Evolutionary conservation across 1,140 invertebrate genomes (phyloP).

Genomic region (Pemphigus obesinymphae): DNA sequence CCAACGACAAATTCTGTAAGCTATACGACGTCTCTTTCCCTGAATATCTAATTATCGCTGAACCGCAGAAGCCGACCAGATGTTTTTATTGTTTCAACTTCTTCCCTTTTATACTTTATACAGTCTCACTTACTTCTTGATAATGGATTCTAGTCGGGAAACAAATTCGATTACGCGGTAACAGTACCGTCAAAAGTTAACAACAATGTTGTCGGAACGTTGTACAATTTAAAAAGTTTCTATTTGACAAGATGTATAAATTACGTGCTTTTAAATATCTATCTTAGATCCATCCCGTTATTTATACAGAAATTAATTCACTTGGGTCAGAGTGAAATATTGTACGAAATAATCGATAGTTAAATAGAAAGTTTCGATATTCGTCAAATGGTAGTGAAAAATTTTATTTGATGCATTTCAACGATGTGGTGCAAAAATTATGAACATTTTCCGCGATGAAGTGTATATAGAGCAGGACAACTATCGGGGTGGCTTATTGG

Average conservation of each 20-base stretch:
- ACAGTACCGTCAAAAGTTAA: not conserved
- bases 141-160: conserved; percentile 23
- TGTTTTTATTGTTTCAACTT: conserved; percentile 40
- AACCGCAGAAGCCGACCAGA: conserved; percentile 28
- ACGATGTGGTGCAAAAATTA: not conserved
- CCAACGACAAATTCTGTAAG: conserved; percentile 11
- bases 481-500: not conserved
- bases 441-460: not conserved
- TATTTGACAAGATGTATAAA: conserved; percentile 2
- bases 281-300: no score
- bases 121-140: not conserved
- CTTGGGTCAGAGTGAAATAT: no score
- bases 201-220: not conserved
- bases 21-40: conserved; percentile 7
- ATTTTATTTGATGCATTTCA: not conserved
- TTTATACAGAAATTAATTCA: no score
- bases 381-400: not conserved
- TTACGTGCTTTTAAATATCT: no score
- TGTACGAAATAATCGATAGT: no score
- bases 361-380: not conserved
- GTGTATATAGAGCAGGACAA: no score
- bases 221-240: conserved; percentile 27
- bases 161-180: conserved; percentile 39
- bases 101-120: not conserved
- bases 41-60: conserved; percentile 37